Conservation (phyloP, 1,140 invertebrate genomes). For the Cydia fagiglandana region DNA sequence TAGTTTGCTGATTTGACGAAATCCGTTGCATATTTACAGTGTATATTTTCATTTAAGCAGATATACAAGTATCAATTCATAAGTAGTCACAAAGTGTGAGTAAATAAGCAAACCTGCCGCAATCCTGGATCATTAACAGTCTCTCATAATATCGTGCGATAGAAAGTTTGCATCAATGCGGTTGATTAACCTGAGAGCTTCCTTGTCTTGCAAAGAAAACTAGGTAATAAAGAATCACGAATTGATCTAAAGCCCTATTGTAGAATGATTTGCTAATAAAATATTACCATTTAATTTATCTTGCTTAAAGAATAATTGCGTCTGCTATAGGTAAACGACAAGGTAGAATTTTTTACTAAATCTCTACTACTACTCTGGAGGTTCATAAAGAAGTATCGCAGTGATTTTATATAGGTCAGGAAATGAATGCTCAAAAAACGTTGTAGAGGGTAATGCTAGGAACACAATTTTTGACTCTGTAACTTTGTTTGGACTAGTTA, state of each 20-base stretch:
- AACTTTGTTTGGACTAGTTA: too few species aligned
- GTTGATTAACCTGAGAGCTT: conserved; percentile 1
- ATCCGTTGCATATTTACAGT: too few species aligned
- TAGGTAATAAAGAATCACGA: conserved; percentile 19
- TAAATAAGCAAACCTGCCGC: neutral
- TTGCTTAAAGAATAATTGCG: neutral
- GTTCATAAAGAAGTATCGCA: too few species aligned
- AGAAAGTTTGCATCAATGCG: neutral
- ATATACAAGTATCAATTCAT: neutral
- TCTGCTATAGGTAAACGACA: neutral
- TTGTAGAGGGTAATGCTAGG: too few species aligned
- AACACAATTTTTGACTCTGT: too few species aligned
- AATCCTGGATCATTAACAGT: conserved; percentile 14
- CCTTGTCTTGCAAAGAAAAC: conserved; percentile 20
- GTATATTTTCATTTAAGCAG: neutral
- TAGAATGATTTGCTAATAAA: neutral
- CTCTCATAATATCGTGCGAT: neutral
- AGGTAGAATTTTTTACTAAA: too few species aligned
- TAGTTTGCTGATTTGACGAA: too few species aligned
- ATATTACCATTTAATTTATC: neutral
- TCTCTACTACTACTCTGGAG: too few species aligned
- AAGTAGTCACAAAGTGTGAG: neutral
- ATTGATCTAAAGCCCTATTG: conserved; percentile 3
- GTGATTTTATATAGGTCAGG: too few species aligned
- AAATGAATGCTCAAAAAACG: too few species aligned